Percentiles rank a stretch among this genome's conserved stretches.
These are phyloP conservation scores for Miichthys miiuy DNA, from an alignment of 2,797 vertebrate species.

Conservation along the genomic window DNA sequence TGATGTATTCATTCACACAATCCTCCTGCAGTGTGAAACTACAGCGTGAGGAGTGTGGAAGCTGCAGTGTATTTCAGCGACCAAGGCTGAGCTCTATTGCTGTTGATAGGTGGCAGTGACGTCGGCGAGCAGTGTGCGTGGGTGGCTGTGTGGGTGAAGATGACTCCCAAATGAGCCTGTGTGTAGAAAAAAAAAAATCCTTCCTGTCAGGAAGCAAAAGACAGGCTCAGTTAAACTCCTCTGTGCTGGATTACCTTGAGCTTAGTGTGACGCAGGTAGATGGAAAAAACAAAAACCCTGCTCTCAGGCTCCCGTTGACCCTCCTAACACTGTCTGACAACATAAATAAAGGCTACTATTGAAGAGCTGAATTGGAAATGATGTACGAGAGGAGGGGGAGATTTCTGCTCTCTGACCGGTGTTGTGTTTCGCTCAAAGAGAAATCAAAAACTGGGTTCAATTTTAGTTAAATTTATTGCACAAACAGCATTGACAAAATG, in stretches of 20 bases:
- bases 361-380: conserved; percentile 34
- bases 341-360: conserved; percentile 36
- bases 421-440: not conserved
- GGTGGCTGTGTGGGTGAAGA: conserved; percentile 78
- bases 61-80: conserved; percentile 43
- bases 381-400: not conserved
- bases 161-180: conserved; percentile 72
- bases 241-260: conserved; percentile 66
- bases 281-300: conserved; percentile 10
- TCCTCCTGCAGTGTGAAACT: not conserved
- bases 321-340: conserved; percentile 33
- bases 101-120: conserved; percentile 68
- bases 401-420: conserved; percentile 5
- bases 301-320: conserved; percentile 43
- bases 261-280: conserved; percentile 31
- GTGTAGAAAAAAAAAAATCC: conserved; percentile 20
- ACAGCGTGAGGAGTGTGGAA: conserved; percentile 6
- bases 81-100: conserved; percentile 62
- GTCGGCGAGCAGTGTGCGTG: conserved; percentile 70
- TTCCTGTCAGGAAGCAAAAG: conserved; percentile 56
- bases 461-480: conserved; percentile 86
- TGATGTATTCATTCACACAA: conserved; percentile 36
- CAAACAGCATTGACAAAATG: conserved; percentile 86
- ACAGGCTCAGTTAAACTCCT: conserved; percentile 52
- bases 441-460: conserved; percentile 23